Base-by-base conservation (phyloP, 2,113 vertebrate species). In the Laticauda colubrina region DNA sequence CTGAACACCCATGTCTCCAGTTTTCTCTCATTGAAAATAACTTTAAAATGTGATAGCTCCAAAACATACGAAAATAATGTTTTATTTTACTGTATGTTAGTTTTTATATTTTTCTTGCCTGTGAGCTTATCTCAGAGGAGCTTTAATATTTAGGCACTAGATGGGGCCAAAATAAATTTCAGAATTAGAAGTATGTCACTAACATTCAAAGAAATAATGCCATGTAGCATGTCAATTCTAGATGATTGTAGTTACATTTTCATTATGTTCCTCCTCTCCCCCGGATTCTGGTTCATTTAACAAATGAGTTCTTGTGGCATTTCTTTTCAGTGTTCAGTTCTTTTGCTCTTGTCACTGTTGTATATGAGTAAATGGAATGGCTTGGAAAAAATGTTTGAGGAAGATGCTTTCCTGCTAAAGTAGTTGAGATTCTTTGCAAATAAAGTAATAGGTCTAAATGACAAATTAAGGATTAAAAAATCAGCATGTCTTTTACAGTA, bases 401-500 rank as follows among this genome's bases (percentile, higher is more conserved):
- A 97, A 95, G 95, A 90, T 92, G 94, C 95, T 94, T 97, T 97
- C 97, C 94, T 96, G 96, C 94, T 96, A 89, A 95, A 89, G 85
- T 97, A 95, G 96, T 97, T 96, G 97, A 94, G 96, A 93, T 97
- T 97, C 94, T 95, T 96, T 96, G 96, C 95, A 97, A 96, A 96
- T 97, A 96, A 97, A 95, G 96, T 97, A 96, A 95, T 97, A 97
- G 92, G 94, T 97, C 96, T 97, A 96, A 96, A 96, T 96, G 96
- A 95, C 97, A 97, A 97, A 97, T 97, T 97, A 97, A 97, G 93
- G 96, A 97, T 97, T 97, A 87, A 96, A 98, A 97, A 96, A 96
- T 96, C 96, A 97, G 95, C 95, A 93, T 96, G 97, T 96, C 95
- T 96, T 94, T 96, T 95, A 89, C 95, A 95, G 91, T 96, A 97